These are phyloP conservation scores for Cuniculus paca DNA, from an alignment of 2,797 vertebrate species.

Conservation along the genomic window DNA sequence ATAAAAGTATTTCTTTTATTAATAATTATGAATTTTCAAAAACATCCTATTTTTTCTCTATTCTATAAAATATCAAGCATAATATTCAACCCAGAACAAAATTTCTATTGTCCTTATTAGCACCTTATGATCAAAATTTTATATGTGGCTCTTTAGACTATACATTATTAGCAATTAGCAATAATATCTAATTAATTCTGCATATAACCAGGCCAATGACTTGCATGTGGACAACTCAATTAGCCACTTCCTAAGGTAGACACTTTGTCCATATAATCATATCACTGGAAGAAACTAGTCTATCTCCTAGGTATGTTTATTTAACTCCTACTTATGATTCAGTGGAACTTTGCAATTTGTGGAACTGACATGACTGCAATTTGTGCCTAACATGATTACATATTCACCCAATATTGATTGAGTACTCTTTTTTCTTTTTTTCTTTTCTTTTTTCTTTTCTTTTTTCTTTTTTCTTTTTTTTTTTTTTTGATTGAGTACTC, in stretches of 20 bases:
- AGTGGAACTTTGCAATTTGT: not conserved
- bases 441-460: too few species aligned
- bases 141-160: not conserved
- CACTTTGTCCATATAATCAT: not conserved
- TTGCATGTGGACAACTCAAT: not conserved
- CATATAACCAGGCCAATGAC: not conserved
- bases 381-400: not conserved
- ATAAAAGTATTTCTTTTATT: not conserved
- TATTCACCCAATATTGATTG: not conserved
- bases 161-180: not conserved
- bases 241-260: not conserved
- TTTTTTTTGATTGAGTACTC: not conserved
- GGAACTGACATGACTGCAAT: too few species aligned
- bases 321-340: not conserved
- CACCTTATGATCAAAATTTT: not conserved
- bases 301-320: not conserved
- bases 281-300: not conserved
- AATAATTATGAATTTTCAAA: conserved; percentile 18
- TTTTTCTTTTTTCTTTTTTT: too few species aligned
- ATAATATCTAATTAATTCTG: not conserved
- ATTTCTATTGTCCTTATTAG: not conserved
- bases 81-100: not conserved
- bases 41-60: not conserved
- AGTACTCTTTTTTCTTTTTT: too few species aligned
- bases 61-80: not conserved